Evolutionary conservation across 1,140 invertebrate species (phyloP).

Genomic region (Drosophila burlai): DNA sequence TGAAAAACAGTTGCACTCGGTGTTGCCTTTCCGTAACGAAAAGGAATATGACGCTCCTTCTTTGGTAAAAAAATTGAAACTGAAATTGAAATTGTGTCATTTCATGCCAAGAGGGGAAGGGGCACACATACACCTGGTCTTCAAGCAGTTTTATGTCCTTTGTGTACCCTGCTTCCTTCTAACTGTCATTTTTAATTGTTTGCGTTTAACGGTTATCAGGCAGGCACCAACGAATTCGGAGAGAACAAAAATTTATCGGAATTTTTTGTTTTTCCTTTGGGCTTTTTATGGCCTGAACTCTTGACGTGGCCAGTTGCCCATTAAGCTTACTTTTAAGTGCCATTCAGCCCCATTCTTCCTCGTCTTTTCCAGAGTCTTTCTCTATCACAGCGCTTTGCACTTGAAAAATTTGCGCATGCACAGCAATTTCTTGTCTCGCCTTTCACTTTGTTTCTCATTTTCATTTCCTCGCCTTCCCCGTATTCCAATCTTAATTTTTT

Average conservation of each 20-base stretch:
- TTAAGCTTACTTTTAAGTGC: constrained; percentile 78
- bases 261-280: constrained; percentile 50
- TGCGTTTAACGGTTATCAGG: constrained; percentile 62
- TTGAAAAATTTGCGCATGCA: constrained; percentile 75
- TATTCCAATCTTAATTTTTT: constrained; percentile 58
- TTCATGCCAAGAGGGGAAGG: constrained; percentile 62
- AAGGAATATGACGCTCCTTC: constrained; percentile 44
- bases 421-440: constrained; percentile 65
- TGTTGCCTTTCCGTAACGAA: constrained; percentile 69
- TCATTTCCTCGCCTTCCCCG: constrained; percentile 44
- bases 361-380: constrained; percentile 17
- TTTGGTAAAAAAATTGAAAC: constrained; percentile 36
- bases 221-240: constrained; percentile 9
- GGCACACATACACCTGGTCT: constrained; percentile 50
- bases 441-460: constrained; percentile 76
- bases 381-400: constrained; percentile 51
- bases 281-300: constrained; percentile 69
- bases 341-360: constrained; percentile 38
- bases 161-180: constrained; percentile 47
- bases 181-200: constrained; percentile 78
- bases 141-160: constrained; percentile 50
- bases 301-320: constrained; percentile 72
- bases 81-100: constrained; percentile 80
- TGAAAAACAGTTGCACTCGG: constrained; percentile 57
- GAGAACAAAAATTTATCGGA: constrained; percentile 52